Base-by-base conservation (phyloP, 2,797 vertebrate genomes). In the Triplophysa yarkandensis region DNA sequence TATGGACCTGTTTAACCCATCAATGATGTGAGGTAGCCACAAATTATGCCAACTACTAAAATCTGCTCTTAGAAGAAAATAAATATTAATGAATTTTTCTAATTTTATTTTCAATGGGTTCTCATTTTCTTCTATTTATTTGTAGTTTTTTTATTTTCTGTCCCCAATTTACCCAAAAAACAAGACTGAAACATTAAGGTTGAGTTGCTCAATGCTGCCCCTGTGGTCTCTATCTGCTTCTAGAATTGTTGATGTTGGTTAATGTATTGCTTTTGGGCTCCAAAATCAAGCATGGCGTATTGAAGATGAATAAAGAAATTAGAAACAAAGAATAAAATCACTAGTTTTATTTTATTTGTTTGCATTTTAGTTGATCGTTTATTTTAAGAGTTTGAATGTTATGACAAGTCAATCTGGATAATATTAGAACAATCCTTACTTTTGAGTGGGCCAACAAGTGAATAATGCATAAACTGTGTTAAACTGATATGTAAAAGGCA, bases 1-100 rank as follows among this genome's bases (percentile, higher is more conserved):
- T n/a, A n/a, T n/a, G n/a, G n/a, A n/a, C n/a, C n/a, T n/a, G 62
- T 32, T 30, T 64, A 43, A 69, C 64, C 50, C 55, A 65, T 66
- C 68, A 74, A 3, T 23, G 52, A 41, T 48, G 41, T 32, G 58
- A 57, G 27, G 36, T 27, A 25, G 43, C 28, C 34, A 30, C 68
- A 48, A 70, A 69, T 68, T n/a, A 63, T 58, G 32, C 58, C 23
- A 68, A 50, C 32, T 64, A 30, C 54, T 30, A 50, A 69, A 46
- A 41, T 50, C 10, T 13, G 16, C 41, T 68, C 10, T 74, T 41
- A 52, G 39, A 23, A 39, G 21, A 21, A 32, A 52, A 66, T 17
- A 34, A 32, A 55, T 6, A 77, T 13, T 21, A 2, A 30, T 19
- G 7, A 2, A 10, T 58, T 34, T 23, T 43, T 14, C 19, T 3